Evolutionary conservation across 2,797 vertebrate genomes (phyloP), one percentile per base, ranked within the genome.

Genomic region (Chaenodraco wilsoni): DNA sequence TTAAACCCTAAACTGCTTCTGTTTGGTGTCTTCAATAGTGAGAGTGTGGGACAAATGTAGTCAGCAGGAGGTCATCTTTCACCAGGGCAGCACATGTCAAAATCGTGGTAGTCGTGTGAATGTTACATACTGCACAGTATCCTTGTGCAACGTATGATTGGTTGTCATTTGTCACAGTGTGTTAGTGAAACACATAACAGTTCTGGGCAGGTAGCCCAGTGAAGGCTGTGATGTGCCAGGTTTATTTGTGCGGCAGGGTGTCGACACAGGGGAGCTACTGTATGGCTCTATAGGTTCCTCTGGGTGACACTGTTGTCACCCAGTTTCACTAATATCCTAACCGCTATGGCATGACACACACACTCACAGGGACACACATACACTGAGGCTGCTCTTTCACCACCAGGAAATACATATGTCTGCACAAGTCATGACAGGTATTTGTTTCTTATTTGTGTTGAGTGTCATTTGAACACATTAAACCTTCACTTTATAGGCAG

Each of bases 221-320:
- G 46, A 63, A 45, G 49, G 59, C 50, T 58, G 41, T 17, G 17
- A 16, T 50, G 56, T 46, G 79, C 72, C 86, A 82, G 69, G 31
- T 68, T 79, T 57, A 10, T 73, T 52, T 63, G 70, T 72, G 51
- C 69, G 76, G 65, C 66, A 23, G 16, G 46, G 64, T 51, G 70
- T 72, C 43, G 72, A 68, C 76, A 75, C 83, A 84, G 87, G 70
- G 84, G 84, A 85, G 81, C 76, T 84, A 33, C 52, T 67, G 65
- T 56, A 74, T 82, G 73, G 40, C 70, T 74, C 68, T 68, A 41
- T 72, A 63, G 59, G 64, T 72, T 71, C 72, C 48, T 70, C 37
- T 41, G 57, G 51, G 71, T 51, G 44, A 80, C 54, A 60, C 55
- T 75, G 37, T 65, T 69, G 49, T 82, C 64, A 50, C 46, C 68